Conservation (phyloP, 2,113 vertebrate species). For the Ictalurus punctatus region DNA sequence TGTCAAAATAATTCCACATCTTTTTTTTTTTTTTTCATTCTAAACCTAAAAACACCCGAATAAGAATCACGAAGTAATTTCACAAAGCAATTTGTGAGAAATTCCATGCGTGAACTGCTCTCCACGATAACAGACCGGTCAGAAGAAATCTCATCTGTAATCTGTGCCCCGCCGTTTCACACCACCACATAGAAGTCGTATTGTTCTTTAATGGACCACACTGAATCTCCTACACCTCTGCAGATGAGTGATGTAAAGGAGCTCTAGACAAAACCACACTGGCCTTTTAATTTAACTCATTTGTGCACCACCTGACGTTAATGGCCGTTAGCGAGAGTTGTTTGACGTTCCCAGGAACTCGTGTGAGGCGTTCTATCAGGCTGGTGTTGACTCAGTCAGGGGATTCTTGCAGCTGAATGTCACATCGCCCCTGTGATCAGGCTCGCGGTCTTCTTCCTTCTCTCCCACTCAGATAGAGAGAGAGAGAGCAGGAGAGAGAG, state of each 20-base stretch:
- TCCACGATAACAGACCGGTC: neutral
- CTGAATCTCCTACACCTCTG: slow-evolving; percentile 17
- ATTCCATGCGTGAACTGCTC: neutral
- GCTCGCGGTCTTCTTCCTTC: slow-evolving; percentile 14
- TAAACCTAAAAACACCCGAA: neutral
- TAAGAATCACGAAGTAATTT: neutral
- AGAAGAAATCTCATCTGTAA: neutral
- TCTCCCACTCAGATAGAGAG: slow-evolving; percentile 50
- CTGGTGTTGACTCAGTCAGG: slow-evolving; percentile 39
- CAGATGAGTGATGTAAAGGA: slow-evolving; percentile 25
- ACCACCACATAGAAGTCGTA: neutral
- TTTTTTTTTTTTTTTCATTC: neutral
- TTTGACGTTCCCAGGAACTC: slow-evolving; percentile 32
- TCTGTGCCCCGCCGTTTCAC: neutral
- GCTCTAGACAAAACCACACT: slow-evolving; percentile 39
- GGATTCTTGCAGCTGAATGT: slow-evolving; percentile 49
- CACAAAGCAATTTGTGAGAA: neutral
- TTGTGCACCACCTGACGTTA: neutral
- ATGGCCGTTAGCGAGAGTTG: slow-evolving; percentile 40
- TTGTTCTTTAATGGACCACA: slow-evolving; percentile 34
- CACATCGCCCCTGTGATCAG: slow-evolving; percentile 41
- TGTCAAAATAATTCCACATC: neutral
- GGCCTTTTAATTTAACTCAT: slow-evolving; percentile 29
- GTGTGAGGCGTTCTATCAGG: slow-evolving; percentile 37
- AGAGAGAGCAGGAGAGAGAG: neutral